Evolutionary conservation across 2,888 invertebrate species (phyloP).

Genomic region (Epinotia ramella): DNA sequence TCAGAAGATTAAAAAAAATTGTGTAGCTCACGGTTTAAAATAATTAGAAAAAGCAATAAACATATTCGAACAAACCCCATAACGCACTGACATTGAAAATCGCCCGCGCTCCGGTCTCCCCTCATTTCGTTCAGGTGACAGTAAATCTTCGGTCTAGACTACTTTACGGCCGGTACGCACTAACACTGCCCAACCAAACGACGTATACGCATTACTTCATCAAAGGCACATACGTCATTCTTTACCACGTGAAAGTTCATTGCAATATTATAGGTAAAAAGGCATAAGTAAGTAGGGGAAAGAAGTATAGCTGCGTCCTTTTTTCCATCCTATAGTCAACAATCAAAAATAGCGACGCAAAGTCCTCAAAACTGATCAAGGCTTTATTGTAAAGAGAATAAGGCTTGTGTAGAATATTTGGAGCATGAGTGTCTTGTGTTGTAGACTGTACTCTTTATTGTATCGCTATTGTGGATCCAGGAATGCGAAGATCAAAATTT

Average conservation of each 20-base stretch:
- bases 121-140: slow-evolving; percentile 65
- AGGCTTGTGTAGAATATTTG: not conserved
- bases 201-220: not conserved
- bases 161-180: slow-evolving; percentile 76
- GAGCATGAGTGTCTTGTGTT: not conserved
- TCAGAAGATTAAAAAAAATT: too few species aligned
- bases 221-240: not conserved
- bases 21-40: not conserved
- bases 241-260: not conserved
- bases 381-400: not conserved
- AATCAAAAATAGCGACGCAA: not conserved
- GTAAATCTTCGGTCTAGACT: slow-evolving; percentile 81
- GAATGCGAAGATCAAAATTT: slow-evolving; percentile 33
- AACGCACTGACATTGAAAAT: slow-evolving; percentile 1
- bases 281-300: not conserved
- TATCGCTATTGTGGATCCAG: slow-evolving; percentile 7
- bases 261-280: not conserved
- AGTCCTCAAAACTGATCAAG: not conserved
- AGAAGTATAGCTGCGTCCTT: not conserved
- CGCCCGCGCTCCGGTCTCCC: slow-evolving; percentile 45
- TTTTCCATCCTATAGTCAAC: not conserved
- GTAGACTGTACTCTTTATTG: slow-evolving; percentile 18
- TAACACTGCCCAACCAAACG: slow-evolving; percentile 48
- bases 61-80: not conserved
- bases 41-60: not conserved